Evolutionary conservation across 2,113 vertebrate species (phyloP), one percentile per base, ranked within the genome.

Genomic region (Nestor notabilis): DNA sequence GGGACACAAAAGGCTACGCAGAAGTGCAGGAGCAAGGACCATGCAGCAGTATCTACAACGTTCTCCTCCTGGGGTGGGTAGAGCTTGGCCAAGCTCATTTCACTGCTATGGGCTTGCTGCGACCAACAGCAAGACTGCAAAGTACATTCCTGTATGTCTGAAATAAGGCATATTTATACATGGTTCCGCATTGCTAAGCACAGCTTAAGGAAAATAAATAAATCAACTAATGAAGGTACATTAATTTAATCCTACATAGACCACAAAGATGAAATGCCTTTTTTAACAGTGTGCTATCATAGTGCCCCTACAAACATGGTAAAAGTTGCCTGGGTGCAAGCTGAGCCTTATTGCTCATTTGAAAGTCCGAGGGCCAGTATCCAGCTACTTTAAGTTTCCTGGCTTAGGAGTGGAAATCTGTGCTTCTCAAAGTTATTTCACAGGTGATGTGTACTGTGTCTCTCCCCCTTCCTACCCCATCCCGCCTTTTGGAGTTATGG

Each of bases 401-500:
- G 68, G 6, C 10, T 50, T 60, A 17, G 5, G 8, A 74, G 5
- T 65, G 15, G 25, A 63, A 46, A 86, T 72, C 4, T 10, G 3
- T 41, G 7, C 55, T 80, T 83, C 28, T 43, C 15, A 13, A 53
- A n/a, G 0, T 2, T 55, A 80, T 60, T 80, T 37, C 33, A 14
- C 11, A 55, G 31, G 11, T 55, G 10, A 13, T 5, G 2, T 39
- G 24, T 44, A 5, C 7, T 44, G 7, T 58, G 7, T 25, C 7
- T 72, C 21, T 60, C 11, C 2, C 1, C 5, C 5, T 33, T 71
- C 17, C 9, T 11, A 52, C 12, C 2, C 7, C 6, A 35, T 4
- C 3, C 11, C 0, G 1, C 7, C 10, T 47, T 61, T 61, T 29
- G 27, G 58, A 74, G 39, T 72, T 55, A 43, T 0, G 29, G 44